These are phyloP conservation scores for Zoanthus sansibaricus DNA, from an alignment of 92 coral and sea anemone species.

Conservation along the genomic window DNA sequence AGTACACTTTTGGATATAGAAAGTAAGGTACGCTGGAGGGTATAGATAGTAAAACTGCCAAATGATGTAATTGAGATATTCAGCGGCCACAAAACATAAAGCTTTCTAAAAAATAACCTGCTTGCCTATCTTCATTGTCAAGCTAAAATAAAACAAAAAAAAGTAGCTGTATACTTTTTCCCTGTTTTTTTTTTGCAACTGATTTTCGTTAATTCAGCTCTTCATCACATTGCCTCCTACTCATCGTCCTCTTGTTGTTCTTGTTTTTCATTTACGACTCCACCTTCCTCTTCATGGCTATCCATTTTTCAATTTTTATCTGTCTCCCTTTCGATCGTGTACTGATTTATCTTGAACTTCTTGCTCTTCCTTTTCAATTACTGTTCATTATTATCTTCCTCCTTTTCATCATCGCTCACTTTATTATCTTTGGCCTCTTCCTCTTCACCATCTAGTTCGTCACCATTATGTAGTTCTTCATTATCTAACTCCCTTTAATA, in stretches of 20 bases:
- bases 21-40: not conserved
- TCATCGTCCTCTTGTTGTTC: not conserved
- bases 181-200: too few species aligned
- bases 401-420: not conserved
- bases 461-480: not conserved
- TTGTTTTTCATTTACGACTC: not conserved
- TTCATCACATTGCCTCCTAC: not conserved
- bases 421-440: not conserved
- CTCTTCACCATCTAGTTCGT: not conserved
- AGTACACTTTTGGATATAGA: slow-evolving; percentile 7
- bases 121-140: too few species aligned
- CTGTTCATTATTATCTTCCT: not conserved
- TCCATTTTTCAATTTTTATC: not conserved
- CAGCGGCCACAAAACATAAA: too few species aligned
- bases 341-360: not conserved
- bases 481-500: not conserved
- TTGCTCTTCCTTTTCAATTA: not conserved
- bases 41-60: too few species aligned
- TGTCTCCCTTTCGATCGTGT: not conserved
- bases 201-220: too few species aligned
- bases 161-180: too few species aligned
- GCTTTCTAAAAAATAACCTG: too few species aligned
- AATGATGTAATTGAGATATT: too few species aligned
- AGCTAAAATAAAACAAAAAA: too few species aligned
- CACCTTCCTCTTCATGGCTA: not conserved